Conservation (phyloP, 2,888 invertebrate genomes). For the Hypomecis atomaria region DNA sequence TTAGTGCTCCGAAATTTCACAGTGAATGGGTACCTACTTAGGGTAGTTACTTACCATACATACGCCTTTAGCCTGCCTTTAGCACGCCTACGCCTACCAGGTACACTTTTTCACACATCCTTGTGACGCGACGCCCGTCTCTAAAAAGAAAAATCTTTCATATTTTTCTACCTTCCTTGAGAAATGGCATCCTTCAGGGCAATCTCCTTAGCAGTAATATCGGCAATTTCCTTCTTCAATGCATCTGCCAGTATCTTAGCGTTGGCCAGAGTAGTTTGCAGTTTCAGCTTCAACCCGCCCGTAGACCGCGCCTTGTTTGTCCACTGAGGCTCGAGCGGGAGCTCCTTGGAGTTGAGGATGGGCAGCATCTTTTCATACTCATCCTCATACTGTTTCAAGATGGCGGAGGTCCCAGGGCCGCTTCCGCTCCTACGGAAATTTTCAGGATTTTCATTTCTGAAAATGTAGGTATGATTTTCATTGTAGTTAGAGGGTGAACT, state of each 20-base stretch:
- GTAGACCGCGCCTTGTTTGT: conserved; percentile 36
- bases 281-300: conserved; percentile 52
- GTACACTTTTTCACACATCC: too few relatives aligned
- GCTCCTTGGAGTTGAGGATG: conserved; percentile 29
- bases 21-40: too few relatives aligned
- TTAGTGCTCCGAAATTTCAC: too few relatives aligned
- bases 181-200: conserved; percentile 66
- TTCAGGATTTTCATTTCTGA: conserved; percentile 40
- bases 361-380: conserved; percentile 44
- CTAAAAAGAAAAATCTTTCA: neutral
- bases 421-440: conserved; percentile 36
- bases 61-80: too few relatives aligned
- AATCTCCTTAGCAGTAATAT: conserved; percentile 54
- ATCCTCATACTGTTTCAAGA: conserved; percentile 44
- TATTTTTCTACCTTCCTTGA: conserved; percentile 63
- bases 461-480: conserved; percentile 9
- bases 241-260: conserved; percentile 59
- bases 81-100: too few relatives aligned
- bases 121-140: too few relatives aligned
- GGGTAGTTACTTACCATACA: too few relatives aligned
- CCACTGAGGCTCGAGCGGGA: neutral
- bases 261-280: conserved; percentile 58
- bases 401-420: conserved; percentile 29
- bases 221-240: conserved; percentile 59
- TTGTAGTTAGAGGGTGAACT: neutral